phyloP scores from a whole-genome alignment of 2,113 vertebrate genomes.

The Pituophis catenifer region DNA sequence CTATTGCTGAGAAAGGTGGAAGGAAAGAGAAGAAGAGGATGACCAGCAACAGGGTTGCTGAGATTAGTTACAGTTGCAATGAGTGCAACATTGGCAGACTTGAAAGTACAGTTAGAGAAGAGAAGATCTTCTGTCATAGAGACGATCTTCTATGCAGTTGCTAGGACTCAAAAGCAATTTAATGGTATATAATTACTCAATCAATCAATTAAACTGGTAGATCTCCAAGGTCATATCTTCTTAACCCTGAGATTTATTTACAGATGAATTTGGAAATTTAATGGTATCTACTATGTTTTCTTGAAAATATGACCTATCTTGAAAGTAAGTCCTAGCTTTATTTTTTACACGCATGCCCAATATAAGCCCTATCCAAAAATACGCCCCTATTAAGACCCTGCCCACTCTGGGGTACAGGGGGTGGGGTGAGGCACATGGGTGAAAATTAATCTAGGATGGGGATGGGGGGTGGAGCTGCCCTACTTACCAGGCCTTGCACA shows the following conservation, averaged over 20 bases:
- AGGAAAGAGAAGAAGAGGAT: neutral
- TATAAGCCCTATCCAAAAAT: too few relatives aligned
- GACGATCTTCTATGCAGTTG: neutral
- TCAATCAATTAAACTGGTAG: neutral
- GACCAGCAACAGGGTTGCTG: neutral
- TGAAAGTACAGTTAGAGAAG: neutral
- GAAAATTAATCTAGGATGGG: too few relatives aligned
- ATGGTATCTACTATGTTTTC: neutral
- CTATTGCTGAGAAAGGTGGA: neutral
- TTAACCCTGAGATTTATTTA: neutral
- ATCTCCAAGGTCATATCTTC: neutral
- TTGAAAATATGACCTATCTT: too few relatives aligned
- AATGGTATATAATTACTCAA: neutral
- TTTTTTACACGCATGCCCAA: too few relatives aligned
- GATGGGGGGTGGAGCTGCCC: too few relatives aligned
- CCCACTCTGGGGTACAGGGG: too few relatives aligned
- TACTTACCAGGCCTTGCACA: too few relatives aligned
- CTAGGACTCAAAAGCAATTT: neutral
- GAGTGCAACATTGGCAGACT: neutral
- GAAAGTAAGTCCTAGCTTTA: too few relatives aligned
- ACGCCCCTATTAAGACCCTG: too few relatives aligned
- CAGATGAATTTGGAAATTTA: neutral
- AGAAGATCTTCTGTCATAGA: neutral
- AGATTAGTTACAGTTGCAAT: neutral
- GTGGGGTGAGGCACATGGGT: too few relatives aligned